phyloP scores from a whole-genome alignment of 1,140 invertebrate species.

The Atta texana region DNA sequence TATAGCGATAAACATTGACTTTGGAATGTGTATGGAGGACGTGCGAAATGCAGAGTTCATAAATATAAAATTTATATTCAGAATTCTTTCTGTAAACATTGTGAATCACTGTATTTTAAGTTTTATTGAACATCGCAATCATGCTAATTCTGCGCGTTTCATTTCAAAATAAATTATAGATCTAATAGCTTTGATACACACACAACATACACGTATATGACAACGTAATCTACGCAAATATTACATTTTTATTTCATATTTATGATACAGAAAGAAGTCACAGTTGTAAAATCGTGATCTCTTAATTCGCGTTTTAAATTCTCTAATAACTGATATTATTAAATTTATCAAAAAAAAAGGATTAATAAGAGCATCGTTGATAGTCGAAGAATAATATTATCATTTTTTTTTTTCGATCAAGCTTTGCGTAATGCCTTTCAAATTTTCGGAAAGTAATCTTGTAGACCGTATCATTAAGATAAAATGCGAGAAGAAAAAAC shows the following conservation, averaged over 20 bases:
- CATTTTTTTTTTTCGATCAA: not conserved
- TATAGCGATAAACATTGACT: constrained; percentile 42
- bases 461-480: not conserved
- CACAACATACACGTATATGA: not conserved
- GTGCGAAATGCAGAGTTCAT: constrained; percentile 18
- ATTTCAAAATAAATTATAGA: not conserved
- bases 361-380: not conserved
- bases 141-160: not conserved
- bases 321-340: not conserved
- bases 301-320: not conserved
- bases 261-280: not conserved
- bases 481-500: not conserved
- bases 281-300: not conserved
- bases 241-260: not conserved
- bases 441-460: not conserved
- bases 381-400: not conserved
- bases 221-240: not conserved
- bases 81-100: not conserved
- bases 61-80: constrained; percentile 26
- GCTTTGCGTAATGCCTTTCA: not conserved
- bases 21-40: not conserved
- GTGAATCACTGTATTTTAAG: not conserved
- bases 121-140: not conserved
- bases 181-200: not conserved
- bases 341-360: not conserved